Base-by-base conservation (phyloP, 2,113 vertebrate species). In the Stomatorhinus ivindoensis region DNA sequence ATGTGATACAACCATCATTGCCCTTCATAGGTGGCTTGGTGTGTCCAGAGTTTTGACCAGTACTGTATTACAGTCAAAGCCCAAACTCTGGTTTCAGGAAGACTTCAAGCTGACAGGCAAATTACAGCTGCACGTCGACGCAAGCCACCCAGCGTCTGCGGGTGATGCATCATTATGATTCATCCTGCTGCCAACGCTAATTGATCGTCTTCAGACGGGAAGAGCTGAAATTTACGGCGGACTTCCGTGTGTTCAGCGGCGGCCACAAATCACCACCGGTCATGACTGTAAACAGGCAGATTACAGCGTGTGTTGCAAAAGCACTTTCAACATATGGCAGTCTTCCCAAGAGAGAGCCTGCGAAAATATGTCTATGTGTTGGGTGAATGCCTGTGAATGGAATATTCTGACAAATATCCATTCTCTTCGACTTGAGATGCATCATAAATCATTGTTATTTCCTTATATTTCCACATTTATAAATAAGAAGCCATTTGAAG, bases 361-460 rank as follows among this genome's bases (percentile, higher is more conserved):
- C 19, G 9, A 48, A 85, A 86, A 48, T 86, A 86, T 86, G 83
- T 48, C 73, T 80, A 2, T 4, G 13, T 19, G 73, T 80, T 80
- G 31, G 73, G 73, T 35, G 73, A 80, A 39, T 80, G 73, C 35
- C 73, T 39, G 13, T 39, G 73, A 80, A 80, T 39, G 39, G 73
- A 80, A 39, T 80, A 42, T 80, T 35, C 31, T 80, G 35, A 80
- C 19, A 80, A 80, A 80, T 80, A 80, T 80, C 73, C 73, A 19
- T 80, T 80, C 73, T 80, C 35, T 80, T 80, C 15, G 6, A 80
- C 17, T 42, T 80, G 73, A 80, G 73, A 42, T 80, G 35, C 31
- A 80, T 42, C 73, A 80, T 80, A 80, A 80, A 80, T 80, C 73
- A 80, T 42, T 42, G 73, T 80, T 80, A 80, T 80, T 80, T 80